Conservation (phyloP, 2,797 vertebrate species). For the Megaceryle alcyon region DNA sequence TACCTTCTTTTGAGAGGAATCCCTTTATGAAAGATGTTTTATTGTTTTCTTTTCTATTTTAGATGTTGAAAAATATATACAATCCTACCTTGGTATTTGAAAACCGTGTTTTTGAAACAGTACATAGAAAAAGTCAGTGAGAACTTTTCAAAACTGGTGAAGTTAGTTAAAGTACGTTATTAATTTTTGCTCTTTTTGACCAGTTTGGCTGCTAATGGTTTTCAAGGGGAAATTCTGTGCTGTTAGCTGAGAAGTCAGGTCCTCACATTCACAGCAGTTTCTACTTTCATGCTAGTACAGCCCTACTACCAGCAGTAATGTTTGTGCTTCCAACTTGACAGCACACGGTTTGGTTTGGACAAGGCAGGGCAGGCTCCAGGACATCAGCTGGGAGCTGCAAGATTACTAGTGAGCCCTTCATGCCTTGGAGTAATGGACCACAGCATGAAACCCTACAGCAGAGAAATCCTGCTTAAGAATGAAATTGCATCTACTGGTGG, state of each 20-base stretch:
- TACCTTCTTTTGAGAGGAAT: neutral
- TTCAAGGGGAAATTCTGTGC: neutral
- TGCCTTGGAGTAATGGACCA: neutral
- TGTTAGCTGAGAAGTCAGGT: neutral
- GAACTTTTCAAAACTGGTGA: neutral
- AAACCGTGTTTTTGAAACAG: neutral
- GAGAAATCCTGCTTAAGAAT: neutral
- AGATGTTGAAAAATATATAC: neutral
- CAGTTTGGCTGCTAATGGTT: neutral
- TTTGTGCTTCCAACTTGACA: neutral
- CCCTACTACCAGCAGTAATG: neutral
- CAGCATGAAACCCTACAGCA: neutral
- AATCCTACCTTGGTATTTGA: neutral
- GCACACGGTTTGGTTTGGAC: neutral
- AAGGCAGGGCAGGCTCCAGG: neutral
- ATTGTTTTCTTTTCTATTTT: neutral
- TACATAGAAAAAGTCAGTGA: neutral
- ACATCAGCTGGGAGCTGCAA: neutral
- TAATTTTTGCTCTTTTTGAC: neutral
- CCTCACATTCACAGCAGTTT: neutral
- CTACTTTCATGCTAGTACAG: neutral
- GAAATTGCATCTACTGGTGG: neutral
- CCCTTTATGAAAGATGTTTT: neutral
- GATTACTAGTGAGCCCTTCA: neutral
- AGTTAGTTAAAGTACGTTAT: neutral